phyloP scores from a whole-genome alignment of 1,140 invertebrate species.

The Ips nitidus region DNA sequence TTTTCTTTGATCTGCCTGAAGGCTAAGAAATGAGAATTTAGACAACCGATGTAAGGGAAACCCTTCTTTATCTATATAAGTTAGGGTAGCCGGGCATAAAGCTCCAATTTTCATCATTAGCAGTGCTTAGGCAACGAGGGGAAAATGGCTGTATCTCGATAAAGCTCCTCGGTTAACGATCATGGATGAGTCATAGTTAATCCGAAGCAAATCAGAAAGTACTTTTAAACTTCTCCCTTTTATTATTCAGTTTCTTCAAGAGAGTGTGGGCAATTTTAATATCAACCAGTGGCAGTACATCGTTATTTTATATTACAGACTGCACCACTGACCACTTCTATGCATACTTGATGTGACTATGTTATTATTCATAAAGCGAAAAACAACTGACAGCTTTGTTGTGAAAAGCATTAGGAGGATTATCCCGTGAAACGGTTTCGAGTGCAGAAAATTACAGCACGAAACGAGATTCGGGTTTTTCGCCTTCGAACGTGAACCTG shows the following conservation, averaged over 20 bases:
- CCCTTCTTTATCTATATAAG: conserved; percentile 3
- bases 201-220: conserved; percentile 1
- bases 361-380: background rate
- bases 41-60: conserved; percentile 5
- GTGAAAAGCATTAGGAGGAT: background rate
- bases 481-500: background rate
- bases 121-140: conserved; percentile 4
- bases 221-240: conserved; percentile 5
- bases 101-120: conserved; percentile 19
- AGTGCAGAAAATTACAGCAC: background rate
- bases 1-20: background rate
- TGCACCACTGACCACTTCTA: too few relatives aligned
- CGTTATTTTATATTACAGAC: too few relatives aligned
- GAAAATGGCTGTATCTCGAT: conserved; percentile 8
- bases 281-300: too few relatives aligned
- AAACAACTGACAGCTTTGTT: background rate
- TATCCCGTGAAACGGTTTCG: background rate
- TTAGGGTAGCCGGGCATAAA: conserved; percentile 5
- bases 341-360: too few relatives aligned
- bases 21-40: background rate
- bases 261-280: too few relatives aligned
- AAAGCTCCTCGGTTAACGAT: background rate
- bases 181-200: conserved; percentile 6
- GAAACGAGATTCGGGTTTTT: conserved; percentile 2
- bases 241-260: background rate